Percentiles rank a stretch among this genome's conserved stretches.
These are phyloP conservation scores for Homalodisca vitripennis DNA, from an alignment of 1,140 invertebrate species.

Conservation along the genomic window DNA sequence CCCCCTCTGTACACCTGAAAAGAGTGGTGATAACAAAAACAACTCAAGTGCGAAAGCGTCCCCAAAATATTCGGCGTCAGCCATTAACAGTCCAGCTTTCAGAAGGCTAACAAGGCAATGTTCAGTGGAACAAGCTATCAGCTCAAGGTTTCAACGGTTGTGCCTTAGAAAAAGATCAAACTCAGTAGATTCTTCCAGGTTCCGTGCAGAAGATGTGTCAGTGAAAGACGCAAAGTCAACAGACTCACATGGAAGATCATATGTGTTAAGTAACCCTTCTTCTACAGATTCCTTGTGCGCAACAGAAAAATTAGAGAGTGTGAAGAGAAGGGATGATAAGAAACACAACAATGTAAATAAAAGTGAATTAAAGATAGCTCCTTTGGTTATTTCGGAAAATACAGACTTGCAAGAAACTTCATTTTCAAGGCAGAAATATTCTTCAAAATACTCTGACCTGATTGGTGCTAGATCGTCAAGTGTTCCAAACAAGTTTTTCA, in stretches of 20 bases:
- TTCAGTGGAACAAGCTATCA: not conserved
- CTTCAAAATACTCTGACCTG: not conserved
- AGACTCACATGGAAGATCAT: not conserved
- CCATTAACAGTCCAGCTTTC: conserved; percentile 1
- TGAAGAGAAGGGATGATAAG: not conserved
- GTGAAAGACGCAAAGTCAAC: not conserved
- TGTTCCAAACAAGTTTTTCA: conserved; percentile 67
- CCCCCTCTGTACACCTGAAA: not conserved
- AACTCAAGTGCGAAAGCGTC: not conserved
- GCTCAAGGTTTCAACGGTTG: not conserved
- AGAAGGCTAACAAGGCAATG: not conserved
- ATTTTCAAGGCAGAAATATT: not conserved
- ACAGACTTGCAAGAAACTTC: not conserved
- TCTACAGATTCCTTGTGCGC: conserved; percentile 13
- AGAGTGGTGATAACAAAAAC: not conserved
- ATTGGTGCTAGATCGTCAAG: conserved; percentile 65
- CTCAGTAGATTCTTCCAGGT: conserved; percentile 67
- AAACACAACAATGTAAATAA: conserved; percentile 1
- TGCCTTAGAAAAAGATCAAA: conserved; percentile 60
- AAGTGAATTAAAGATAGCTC: not conserved
- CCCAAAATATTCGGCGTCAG: conserved; percentile 2
- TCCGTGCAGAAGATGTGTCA: conserved; percentile 1
- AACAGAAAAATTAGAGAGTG: not conserved
- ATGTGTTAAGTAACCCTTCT: conserved; percentile 3
- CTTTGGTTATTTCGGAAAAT: conserved; percentile 4